Base-by-base conservation (phyloP, 2,113 vertebrate species). In the Spermophilus dauricus region DNA sequence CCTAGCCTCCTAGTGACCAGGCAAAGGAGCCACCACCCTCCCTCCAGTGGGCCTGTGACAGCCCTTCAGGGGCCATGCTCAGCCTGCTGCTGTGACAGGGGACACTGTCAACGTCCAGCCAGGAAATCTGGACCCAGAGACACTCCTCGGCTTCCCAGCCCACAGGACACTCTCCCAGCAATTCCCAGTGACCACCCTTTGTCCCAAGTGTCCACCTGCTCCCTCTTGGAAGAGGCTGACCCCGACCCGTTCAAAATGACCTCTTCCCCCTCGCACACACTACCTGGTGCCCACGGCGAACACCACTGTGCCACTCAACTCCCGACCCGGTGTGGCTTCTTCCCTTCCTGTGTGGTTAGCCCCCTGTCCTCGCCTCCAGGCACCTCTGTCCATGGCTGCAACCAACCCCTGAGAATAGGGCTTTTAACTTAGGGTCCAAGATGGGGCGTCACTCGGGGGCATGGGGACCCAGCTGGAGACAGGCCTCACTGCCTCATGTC, bases 161-260 rank as follows among this genome's bases (percentile, higher is more conserved):
- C 53, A 4, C 0, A 1, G 24, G 42, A n/a, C 30, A 0, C 10
- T 20, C 73, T 56, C 82, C n/a, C 1, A 4, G 9, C 4, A 10
- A 48, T 4, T 17, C 8, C 28, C 2, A 8, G 13, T 28, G 73
- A 30, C 56, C 30, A 30, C 1, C 90, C 42, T 34, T 16, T 78
- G 39, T 12, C 7, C 13, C 17, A 2, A 48, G 30, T 26, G 10
- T 14, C 37, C 11, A 1, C 70, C 70, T 63, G 78, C 42, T 8
- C 39, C 69, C 69, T 39, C 34, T 61, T 77, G 12, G 26, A 32
- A 30, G 12, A 84, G 28, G 2, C 18, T 16, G 11, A 8, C 22
- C 13, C 1, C 30, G 48, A 48, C 18, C 1, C 1, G 1, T 32
- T 13, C 26, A 34, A 30, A 42, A 26, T 18, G 9, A 32, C 34